Evolutionary conservation across 2,888 invertebrate genomes (phyloP), one percentile per base, ranked within the genome.

Genomic region (Erebia palarica): DNA sequence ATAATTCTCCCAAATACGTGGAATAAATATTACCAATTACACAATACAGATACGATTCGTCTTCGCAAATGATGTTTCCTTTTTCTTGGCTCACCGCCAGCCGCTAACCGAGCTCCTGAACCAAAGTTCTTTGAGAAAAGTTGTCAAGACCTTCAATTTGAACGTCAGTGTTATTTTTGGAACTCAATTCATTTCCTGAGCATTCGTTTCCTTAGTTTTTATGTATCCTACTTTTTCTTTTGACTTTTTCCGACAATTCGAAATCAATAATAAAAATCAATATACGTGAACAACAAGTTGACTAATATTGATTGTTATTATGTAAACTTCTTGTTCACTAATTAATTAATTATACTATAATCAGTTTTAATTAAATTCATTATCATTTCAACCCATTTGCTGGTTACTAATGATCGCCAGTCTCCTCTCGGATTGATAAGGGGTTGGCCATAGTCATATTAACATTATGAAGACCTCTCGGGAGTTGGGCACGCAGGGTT

Each of bases 61-160:
- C 65, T 65, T 53, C 18, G 55, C 27, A 63, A 49, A 44, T 42
- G 13, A 21, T 21, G 47, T 63, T 63, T 61, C 16, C 18, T 8
- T 49, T 47, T 64, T 14, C 55, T 55, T 65, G 65, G 65, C 65
- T 16, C 13, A 5, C n/a, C n/a, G 65, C 65, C 65, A 65, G 65
- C 65, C 42, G 16, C 42, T 55, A 65, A 53, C 65, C 53, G 16
- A 65, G 51, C 64, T 49, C 13, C 51, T 18, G 42, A 65, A 55
- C 65, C 42, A 7, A 53, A 65, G 65, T 65, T 65, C 65, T 65
- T 55, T 65, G 53, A 65, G 65, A 36, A 42, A 42, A 51, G 16
- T 53, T 55, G 65, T 42, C 65, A 55, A 65, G 55, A 65, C 65
- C 55, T 65, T 55, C 53, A 53, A 42, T 65, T 63, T 47, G 47